phyloP scores from a whole-genome alignment of 2,888 invertebrate species.

The Platycheirus rosarum region DNA sequence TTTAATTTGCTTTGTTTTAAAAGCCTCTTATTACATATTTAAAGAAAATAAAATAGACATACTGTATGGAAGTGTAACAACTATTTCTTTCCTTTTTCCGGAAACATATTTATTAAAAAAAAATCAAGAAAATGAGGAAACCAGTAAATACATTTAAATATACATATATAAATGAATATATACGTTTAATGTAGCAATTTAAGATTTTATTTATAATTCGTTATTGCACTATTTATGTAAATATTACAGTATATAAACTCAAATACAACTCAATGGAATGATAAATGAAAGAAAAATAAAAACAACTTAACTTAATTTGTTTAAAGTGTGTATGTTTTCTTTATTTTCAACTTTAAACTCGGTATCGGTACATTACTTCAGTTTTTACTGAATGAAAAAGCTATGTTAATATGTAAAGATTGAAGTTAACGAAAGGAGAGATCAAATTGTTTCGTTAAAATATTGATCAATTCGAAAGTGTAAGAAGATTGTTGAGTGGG shows the following conservation, averaged over 20 bases:
- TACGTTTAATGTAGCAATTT: slow-evolving; percentile 71
- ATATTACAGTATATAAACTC: slow-evolving; percentile 72
- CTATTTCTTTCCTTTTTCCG: slow-evolving; percentile 53
- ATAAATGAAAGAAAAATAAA: slow-evolving; percentile 66
- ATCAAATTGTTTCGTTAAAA: too few relatives aligned
- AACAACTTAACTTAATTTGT: slow-evolving; percentile 58
- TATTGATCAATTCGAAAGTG: too few relatives aligned
- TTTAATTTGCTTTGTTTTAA: slow-evolving; percentile 72
- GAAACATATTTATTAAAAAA: slow-evolving; percentile 64
- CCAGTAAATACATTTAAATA: slow-evolving; percentile 44
- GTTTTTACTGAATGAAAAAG: too few relatives aligned
- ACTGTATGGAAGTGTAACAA: slow-evolving; percentile 55
- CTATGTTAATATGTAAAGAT: too few relatives aligned
- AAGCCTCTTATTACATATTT: slow-evolving; percentile 53
- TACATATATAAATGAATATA: slow-evolving; percentile 55
- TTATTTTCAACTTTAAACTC: too few relatives aligned
- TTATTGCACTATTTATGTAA: slow-evolving; percentile 74
- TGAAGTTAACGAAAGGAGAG: too few relatives aligned
- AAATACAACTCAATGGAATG: slow-evolving; percentile 72
- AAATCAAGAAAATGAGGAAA: slow-evolving; percentile 32
- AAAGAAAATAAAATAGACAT: slow-evolving; percentile 1
- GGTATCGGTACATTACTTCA: too few relatives aligned
- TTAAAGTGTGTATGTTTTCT: background rate
- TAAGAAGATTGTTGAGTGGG: too few relatives aligned
- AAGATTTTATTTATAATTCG: slow-evolving; percentile 71